Evolutionary conservation across 2,113 vertebrate genomes (phyloP), one percentile per base, ranked within the genome.

Genomic region (Gasterosteus nipponicus): DNA sequence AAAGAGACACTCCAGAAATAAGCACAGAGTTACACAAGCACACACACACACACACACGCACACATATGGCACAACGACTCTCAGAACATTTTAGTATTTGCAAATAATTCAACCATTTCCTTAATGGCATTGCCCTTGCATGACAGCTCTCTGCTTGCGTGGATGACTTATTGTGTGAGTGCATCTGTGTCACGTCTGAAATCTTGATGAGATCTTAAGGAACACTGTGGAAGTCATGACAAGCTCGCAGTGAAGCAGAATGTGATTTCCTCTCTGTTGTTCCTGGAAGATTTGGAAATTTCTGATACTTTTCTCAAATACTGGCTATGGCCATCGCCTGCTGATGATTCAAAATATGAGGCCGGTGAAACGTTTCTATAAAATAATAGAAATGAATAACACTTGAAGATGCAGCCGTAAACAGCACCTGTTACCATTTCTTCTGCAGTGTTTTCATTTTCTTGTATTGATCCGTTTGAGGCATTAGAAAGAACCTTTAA

Each of bases 121-220:
- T 54, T 41, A 35, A 16, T 51, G 46, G 72, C 54, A 60, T 62
- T 70, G 69, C 62, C 35, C 38, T 56, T 38, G 18, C 42, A 39
- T 62, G 53, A 64, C 38, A 70, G 66, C 49, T 70, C 19, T 63
- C 12, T 44, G 54, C 4, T n/a, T 61, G 12, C 68, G 73, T 49
- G 18, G 15, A 38, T 67, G 76, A 75, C 47, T 82, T 35, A 68
- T 54, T 71, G 54, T 44, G 38, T 58, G 10, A 71, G 22, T 26
- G 22, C 22, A 26, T 26, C 22, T 26, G 22, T 26, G 22, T 26
- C 22, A 26, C 22, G 22, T 26, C 22, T 26, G 22, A 26, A 26
- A 26, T 26, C 22, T 26, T 26, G 22, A 26, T 26, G 22, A 26
- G 22, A 26, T 26, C 22, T 26, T 26, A 26, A 26, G 22, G 22